These are phyloP conservation scores for Bombus consobrinus DNA, from an alignment of 1,140 invertebrate species.

Conservation along the genomic window DNA sequence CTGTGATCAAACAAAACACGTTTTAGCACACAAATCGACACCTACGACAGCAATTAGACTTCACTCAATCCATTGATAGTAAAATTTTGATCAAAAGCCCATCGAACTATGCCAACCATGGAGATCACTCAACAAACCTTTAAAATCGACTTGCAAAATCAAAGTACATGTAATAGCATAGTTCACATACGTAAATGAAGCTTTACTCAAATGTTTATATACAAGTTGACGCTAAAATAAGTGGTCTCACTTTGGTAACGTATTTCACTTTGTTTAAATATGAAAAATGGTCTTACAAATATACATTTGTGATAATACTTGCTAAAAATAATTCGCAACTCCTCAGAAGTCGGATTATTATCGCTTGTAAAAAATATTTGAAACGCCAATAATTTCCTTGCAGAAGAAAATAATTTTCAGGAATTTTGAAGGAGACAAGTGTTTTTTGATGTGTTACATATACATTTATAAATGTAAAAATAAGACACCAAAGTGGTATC, in stretches of 20 bases:
- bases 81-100: background rate
- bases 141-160: background rate
- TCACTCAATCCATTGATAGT: background rate
- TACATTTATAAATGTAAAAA: background rate
- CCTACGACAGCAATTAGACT: background rate
- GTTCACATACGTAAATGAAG: background rate
- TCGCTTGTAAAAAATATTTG: background rate
- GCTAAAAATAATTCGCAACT: background rate
- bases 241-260: background rate
- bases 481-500: too few relatives aligned
- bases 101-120: background rate
- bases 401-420: background rate
- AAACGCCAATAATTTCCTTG: background rate
- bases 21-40: background rate
- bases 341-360: background rate
- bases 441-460: fast-evolving
- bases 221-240: background rate
- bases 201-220: background rate
- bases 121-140: background rate
- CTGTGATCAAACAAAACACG: background rate
- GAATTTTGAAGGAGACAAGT: too few relatives aligned
- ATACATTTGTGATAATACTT: background rate
- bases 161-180: background rate
- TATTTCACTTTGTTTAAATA: background rate
- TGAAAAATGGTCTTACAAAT: too few relatives aligned